A percentile compares a stretch with the other conserved stretches of the same genome.
phyloP scores from a whole-genome alignment of 1,140 invertebrate genomes.

The Gryllus bimaculatus region DNA sequence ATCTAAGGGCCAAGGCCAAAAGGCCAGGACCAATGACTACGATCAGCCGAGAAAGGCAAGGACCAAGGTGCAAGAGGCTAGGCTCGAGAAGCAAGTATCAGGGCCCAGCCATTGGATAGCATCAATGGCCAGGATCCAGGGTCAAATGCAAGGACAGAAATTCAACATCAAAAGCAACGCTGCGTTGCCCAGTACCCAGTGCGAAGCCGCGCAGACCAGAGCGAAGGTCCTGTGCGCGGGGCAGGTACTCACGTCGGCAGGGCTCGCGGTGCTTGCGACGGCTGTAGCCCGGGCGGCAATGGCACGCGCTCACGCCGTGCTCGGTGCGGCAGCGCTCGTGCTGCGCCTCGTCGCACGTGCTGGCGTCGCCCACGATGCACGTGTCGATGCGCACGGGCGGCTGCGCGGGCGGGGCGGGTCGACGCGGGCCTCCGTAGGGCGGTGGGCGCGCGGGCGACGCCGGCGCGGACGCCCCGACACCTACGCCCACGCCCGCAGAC shows the following conservation, averaged over 20 bases:
- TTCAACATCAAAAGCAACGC: too few relatives aligned
- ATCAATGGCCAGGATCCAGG: too few relatives aligned
- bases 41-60: too few relatives aligned
- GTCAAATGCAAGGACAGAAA: too few relatives aligned
- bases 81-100: too few relatives aligned
- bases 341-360: constrained; percentile 79
- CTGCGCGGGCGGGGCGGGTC: background rate
- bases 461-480: constrained; percentile 33
- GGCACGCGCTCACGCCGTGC: constrained; percentile 81
- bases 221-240: background rate
- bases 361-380: constrained; percentile 86
- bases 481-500: too few relatives aligned
- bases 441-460: constrained; percentile 9
- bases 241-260: constrained; percentile 49
- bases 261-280: constrained; percentile 64
- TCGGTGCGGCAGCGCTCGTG: constrained; percentile 82
- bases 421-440: background rate
- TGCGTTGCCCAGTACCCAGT: too few relatives aligned
- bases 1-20: too few relatives aligned
- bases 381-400: constrained; percentile 63
- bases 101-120: too few relatives aligned
- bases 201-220: too few relatives aligned
- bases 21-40: too few relatives aligned
- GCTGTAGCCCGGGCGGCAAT: constrained; percentile 77
- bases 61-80: too few relatives aligned